phyloP scores from a whole-genome alignment of 2,797 vertebrate genomes.

The Otolemur crassicaudatus region DNA sequence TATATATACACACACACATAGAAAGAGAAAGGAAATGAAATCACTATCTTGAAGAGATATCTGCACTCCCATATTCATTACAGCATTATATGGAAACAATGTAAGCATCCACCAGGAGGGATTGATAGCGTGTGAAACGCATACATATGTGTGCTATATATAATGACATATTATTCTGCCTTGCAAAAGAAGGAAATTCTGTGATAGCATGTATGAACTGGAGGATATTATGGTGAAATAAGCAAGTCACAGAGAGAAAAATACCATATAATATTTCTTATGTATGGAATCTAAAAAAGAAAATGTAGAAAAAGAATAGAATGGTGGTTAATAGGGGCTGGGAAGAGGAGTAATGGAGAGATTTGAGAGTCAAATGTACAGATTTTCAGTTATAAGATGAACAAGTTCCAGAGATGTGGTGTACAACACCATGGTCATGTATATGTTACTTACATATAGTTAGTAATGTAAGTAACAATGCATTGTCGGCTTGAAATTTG shows the following conservation, averaged over 20 bases:
- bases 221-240: background rate
- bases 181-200: background rate
- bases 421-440: background rate
- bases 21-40: no score
- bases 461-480: background rate
- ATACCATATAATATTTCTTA: background rate
- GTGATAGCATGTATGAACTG: background rate
- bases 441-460: background rate
- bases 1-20: no score
- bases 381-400: background rate
- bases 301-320: background rate
- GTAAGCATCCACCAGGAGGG: background rate
- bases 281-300: background rate
- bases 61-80: no score
- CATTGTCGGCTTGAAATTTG: background rate
- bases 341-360: background rate
- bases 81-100: background rate
- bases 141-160: no score
- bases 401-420: background rate
- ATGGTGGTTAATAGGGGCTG: background rate
- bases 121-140: background rate
- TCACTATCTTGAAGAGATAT: no score
- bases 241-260: background rate
- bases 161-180: background rate
- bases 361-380: no score